Conservation (phyloP, 2,113 vertebrate species). For the Nibea coibor region DNA sequence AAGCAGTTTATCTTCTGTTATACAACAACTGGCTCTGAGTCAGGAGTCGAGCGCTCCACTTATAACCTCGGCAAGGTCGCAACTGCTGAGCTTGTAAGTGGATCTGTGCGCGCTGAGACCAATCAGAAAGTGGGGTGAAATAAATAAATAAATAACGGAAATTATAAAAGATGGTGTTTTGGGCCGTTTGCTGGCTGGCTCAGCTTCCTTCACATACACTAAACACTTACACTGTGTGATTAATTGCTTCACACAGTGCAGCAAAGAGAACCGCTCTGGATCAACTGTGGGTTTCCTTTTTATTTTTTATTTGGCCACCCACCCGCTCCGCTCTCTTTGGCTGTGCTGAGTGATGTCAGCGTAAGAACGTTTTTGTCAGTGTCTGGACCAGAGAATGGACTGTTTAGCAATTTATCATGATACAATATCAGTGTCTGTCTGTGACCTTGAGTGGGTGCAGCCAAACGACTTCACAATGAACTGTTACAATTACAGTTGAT, state of each 20-base stretch:
- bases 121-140: conserved; percentile 2
- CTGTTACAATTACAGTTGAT: conserved; percentile 6
- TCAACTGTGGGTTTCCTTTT: conserved; percentile 51
- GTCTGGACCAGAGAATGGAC: neutral
- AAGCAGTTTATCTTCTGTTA: conserved; percentile 59
- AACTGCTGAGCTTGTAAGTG: conserved; percentile 50
- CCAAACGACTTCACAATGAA: conserved; percentile 26
- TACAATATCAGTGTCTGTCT: conserved; percentile 3
- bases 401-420: conserved; percentile 27
- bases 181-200: conserved; percentile 20
- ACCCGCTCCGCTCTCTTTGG: conserved; percentile 19
- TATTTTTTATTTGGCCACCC: conserved; percentile 4
- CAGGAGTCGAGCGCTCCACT: conserved; percentile 58
- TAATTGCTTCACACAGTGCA: conserved; percentile 51
- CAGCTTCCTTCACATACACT: conserved; percentile 36
- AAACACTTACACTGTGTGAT: conserved; percentile 47
- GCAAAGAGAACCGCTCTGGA: conserved; percentile 42
- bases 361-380: neutral
- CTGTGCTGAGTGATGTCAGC: conserved; percentile 17
- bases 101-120: conserved; percentile 39
- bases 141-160: conserved; percentile 27
- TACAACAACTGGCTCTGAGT: conserved; percentile 66
- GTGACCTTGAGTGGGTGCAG: conserved; percentile 36
- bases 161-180: conserved; percentile 45
- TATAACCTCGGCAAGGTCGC: conserved; percentile 62